Conservation (phyloP, 64 coral and sea anemone genomes). For the Pachyseris speciosa region DNA sequence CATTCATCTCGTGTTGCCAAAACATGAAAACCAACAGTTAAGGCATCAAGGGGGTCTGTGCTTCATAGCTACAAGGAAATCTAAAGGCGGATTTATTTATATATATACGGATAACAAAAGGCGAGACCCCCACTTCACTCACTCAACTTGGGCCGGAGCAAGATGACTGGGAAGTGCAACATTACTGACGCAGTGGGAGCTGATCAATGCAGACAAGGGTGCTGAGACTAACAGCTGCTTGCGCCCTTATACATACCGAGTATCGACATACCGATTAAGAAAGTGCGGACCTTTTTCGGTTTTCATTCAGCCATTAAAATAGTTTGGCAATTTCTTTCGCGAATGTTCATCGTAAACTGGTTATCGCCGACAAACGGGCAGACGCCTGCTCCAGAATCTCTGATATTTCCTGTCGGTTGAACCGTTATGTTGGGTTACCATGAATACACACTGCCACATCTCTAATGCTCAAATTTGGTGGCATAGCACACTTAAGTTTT, state of each 20-base stretch:
- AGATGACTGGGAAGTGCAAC: background rate
- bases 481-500: too few relatives aligned
- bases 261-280: too few relatives aligned
- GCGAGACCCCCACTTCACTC: background rate
- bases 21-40: background rate
- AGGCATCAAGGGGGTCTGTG: background rate
- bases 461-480: too few relatives aligned
- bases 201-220: background rate
- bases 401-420: too few relatives aligned
- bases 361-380: too few relatives aligned
- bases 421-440: too few relatives aligned
- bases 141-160: background rate
- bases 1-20: constrained; percentile 29
- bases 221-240: constrained; percentile 28
- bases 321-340: too few relatives aligned
- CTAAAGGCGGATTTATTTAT: background rate
- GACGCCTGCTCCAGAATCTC: too few relatives aligned
- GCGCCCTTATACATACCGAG: background rate
- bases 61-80: background rate
- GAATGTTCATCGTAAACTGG: too few relatives aligned
- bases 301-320: too few relatives aligned
- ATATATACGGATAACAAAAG: constrained; percentile 27
- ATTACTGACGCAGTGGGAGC: background rate
- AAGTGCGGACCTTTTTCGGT: too few relatives aligned
- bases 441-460: too few relatives aligned